These are phyloP conservation scores for Delia radicum DNA, from an alignment of 1,140 invertebrate genomes.

Conservation along the genomic window DNA sequence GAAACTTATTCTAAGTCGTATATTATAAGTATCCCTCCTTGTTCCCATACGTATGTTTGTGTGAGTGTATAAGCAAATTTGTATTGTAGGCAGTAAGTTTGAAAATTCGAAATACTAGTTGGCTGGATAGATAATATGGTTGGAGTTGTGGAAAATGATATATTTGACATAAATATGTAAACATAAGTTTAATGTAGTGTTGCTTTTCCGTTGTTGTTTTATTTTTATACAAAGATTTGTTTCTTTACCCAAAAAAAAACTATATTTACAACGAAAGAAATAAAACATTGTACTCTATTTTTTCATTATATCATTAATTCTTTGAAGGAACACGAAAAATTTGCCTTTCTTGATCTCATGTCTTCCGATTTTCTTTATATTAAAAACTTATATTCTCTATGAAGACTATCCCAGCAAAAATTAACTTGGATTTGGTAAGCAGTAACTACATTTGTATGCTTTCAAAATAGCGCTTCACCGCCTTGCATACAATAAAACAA, in stretches of 20 bases:
- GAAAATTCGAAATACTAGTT: not conserved
- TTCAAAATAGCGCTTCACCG: no score
- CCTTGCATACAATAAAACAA: no score
- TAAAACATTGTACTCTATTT: not conserved
- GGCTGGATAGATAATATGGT: not conserved
- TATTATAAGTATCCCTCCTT: not conserved
- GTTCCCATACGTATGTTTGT: no score
- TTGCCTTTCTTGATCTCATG: no score
- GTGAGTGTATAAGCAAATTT: not conserved
- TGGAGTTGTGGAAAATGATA: conserved; percentile 20
- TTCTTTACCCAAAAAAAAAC: not conserved
- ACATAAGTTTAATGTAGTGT: conserved; percentile 27
- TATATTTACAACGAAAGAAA: no score
- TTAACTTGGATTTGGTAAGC: no score
- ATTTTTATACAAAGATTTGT: not conserved
- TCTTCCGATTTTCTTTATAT: no score
- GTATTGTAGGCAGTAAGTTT: not conserved
- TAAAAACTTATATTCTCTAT: no score
- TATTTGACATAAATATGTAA: conserved; percentile 29
- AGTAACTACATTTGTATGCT: no score
- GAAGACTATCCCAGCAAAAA: no score
- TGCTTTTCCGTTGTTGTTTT: conserved; percentile 5
- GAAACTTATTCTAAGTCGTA: not conserved
- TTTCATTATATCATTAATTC: no score
- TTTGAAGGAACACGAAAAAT: no score